Base-by-base conservation (phyloP, 2,888 invertebrate genomes). In the Heteropelma amictum region DNA sequence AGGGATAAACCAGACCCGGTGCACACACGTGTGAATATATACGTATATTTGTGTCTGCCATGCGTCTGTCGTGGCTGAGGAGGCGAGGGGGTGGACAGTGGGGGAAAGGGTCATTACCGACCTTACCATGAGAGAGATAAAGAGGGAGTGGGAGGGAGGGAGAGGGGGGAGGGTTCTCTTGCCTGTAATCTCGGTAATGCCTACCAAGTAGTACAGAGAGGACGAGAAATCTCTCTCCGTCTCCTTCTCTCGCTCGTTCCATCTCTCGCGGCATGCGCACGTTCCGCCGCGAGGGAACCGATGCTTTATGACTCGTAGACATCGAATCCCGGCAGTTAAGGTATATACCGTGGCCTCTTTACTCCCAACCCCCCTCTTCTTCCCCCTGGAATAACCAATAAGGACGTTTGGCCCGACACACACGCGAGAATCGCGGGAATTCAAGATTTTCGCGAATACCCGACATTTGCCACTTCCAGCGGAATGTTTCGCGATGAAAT, bases 151-250 rank as follows among this genome's bases (percentile, higher is more conserved):
- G 8, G 54, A 42, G 58, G 45, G 35, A 38, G 17, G 47, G 21
- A 33, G 33, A 33, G 17, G 17, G 35, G 54, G 38, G 56, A 42
- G 63, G 65, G 40, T 64, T 56, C 69, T 76, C 76, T 79, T 60
- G 83, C 77, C 82, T 82, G 82, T 83, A 84, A 85, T 86, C 85
- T 85, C 81, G 80, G 83, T 85, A 86, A 85, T 85, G 82, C 81
- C 84, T 80, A 82, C 81, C 79, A 79, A 81, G 81, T 53, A 67
- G 81, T 42, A 23, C 2, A 78, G 83, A 82, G 82, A 82, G 80
- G 80, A 60, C 51, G 51, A 56, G 65, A 53, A 49, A 68, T 49
- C 47, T 38, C 49, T 63, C 63, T 33, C 30, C n/a, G 30, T 56
- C 47, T 58, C 47, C 17, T 40, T 64, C 38, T 5, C 14, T 47